Conservation (phyloP, 2,888 invertebrate species). For the Ephialtes manifestator region DNA sequence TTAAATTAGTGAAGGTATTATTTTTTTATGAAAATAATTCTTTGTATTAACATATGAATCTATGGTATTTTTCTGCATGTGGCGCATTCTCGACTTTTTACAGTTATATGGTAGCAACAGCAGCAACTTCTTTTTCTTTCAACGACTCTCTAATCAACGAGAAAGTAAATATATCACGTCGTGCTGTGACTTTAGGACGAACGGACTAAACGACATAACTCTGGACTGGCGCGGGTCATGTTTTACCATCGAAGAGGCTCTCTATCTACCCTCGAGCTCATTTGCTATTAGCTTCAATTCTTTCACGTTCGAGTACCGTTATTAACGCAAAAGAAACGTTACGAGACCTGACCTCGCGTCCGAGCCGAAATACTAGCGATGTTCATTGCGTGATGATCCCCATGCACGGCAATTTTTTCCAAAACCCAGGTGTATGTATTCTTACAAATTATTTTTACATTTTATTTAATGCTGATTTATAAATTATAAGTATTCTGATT, state of each 20-base stretch:
- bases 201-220: background rate
- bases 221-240: background rate
- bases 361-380: background rate
- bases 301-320: slow-evolving; percentile 58
- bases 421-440: background rate
- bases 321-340: slow-evolving; percentile 18
- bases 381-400: background rate
- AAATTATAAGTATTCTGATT: background rate
- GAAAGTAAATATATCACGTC: slow-evolving; percentile 7
- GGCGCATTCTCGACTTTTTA: slow-evolving; percentile 42
- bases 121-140: slow-evolving; percentile 37
- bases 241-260: background rate
- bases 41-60: too few relatives aligned
- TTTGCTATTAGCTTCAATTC: slow-evolving; percentile 48
- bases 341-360: background rate
- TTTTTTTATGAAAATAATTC: too few relatives aligned
- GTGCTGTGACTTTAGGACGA: slow-evolving; percentile 9
- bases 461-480: too few relatives aligned
- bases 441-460: background rate
- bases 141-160: slow-evolving; percentile 47
- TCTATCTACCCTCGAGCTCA: background rate
- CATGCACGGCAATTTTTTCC: background rate
- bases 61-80: too few relatives aligned
- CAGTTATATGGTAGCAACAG: slow-evolving; percentile 45
- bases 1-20: too few relatives aligned